These are phyloP conservation scores for Chrysochloris asiatica DNA, from an alignment of 2,113 vertebrate species.

Conservation along the genomic window DNA sequence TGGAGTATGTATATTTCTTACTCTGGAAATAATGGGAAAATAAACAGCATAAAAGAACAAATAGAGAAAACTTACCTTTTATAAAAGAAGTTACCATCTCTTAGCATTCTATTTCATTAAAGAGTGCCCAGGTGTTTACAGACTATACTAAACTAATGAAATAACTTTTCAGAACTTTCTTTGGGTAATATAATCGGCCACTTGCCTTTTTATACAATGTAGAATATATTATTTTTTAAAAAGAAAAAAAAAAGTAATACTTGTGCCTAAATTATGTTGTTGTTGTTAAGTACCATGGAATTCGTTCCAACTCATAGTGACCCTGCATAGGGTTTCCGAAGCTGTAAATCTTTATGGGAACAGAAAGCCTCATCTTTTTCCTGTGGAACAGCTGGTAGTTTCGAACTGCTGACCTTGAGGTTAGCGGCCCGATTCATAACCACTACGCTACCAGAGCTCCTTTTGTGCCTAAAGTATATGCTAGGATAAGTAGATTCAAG, in stretches of 20 bases:
- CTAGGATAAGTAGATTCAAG: neutral
- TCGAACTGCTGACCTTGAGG: no score
- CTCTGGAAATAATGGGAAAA: neutral
- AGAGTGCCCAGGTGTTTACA: neutral
- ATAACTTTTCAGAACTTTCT: neutral
- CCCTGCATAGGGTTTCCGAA: no score
- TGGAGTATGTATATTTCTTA: conserved; percentile 10
- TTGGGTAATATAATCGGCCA: neutral
- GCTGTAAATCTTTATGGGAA: no score
- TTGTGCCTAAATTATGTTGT: no score
- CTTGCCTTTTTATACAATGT: neutral
- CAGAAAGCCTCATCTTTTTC: no score
- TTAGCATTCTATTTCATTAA: conserved; percentile 16
- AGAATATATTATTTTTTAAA: neutral
- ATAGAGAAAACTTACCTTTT: neutral
- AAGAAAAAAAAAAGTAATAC: neutral
- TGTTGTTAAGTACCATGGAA: no score
- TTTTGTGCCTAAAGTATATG: conserved; percentile 24
- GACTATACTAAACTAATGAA: neutral
- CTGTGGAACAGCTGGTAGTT: no score
- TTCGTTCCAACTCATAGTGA: no score
- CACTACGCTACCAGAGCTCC: no score
- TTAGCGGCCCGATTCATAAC: no score
- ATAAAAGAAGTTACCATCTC: neutral
- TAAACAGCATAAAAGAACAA: conserved; percentile 24